A percentile compares a stretch with the other conserved stretches of the same genome.
These are phyloP conservation scores for Eupithecia insigniata DNA, from an alignment of 2,888 invertebrate genomes.

Conservation along the genomic window DNA sequence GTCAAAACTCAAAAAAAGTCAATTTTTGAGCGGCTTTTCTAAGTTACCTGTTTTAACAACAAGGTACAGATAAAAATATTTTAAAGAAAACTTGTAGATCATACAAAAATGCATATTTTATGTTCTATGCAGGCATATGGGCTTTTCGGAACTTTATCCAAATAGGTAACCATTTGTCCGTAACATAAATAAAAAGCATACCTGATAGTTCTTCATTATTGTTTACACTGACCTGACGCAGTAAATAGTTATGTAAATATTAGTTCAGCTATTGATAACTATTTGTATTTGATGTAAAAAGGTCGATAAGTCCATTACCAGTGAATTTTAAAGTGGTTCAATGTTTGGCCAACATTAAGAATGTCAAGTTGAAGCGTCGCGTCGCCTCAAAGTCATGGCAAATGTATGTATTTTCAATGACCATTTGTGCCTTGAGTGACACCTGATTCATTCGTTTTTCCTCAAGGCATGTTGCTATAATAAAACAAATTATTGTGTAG, in stretches of 20 bases:
- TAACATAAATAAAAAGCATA: neutral
- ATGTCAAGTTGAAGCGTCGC: slow-evolving; percentile 60
- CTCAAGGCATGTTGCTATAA: slow-evolving; percentile 4
- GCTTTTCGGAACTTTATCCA: too few relatives aligned
- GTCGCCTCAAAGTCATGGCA: slow-evolving; percentile 54
- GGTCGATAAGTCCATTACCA: slow-evolving; percentile 66
- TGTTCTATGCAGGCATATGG: too few relatives aligned
- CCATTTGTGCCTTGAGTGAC: slow-evolving; percentile 26
- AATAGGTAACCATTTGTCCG: neutral
- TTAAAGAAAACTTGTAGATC: too few relatives aligned
- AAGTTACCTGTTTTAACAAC: too few relatives aligned
- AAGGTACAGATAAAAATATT: too few relatives aligned
- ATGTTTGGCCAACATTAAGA: slow-evolving; percentile 58
- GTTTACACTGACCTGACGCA: slow-evolving; percentile 1
- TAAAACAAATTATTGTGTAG: neutral
- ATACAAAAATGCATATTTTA: too few relatives aligned
- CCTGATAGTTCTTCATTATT: neutral
- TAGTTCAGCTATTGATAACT: slow-evolving; percentile 37
- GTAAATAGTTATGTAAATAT: slow-evolving; percentile 6
- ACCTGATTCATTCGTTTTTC: slow-evolving; percentile 23
- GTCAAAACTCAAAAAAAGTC: too few relatives aligned
- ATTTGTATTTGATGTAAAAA: slow-evolving; percentile 65
- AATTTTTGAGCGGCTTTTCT: too few relatives aligned
- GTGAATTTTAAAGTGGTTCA: slow-evolving; percentile 60
- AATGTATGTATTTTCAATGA: slow-evolving; percentile 25